Evolutionary conservation across 2,888 invertebrate species (phyloP), one percentile per base, ranked within the genome.

Genomic region (Pyrocoelia pectoralis): DNA sequence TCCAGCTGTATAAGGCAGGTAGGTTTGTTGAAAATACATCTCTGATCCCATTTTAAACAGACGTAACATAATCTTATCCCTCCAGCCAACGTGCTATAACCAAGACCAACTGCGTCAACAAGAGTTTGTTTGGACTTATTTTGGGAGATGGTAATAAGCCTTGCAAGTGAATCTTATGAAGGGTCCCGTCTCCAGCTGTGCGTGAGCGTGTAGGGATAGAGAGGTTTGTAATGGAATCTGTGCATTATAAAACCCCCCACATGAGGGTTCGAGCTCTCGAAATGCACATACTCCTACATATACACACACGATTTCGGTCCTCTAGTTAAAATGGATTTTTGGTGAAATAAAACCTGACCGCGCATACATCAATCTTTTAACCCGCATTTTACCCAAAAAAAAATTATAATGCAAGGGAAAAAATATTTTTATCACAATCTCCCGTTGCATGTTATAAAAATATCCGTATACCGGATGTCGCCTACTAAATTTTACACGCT

Each of bases 51-150:
- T 64, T 64, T 64, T 64, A 64, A 64, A 64, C 60, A 56, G 56
- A 46, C 55, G 19, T 18, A 59, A 64, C 58, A 64, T 60, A 64
- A 64, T 64, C 64, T 64, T 60, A 64, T 60, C 55, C 61, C 61
- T 58, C 38, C 56, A 56, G 50, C 41, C 59, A 56, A 52, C 56
- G 60, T 61, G 46, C 46, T 46, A 62, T 60, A 67, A 69, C 67
- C 69, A 69, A 66, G 70, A 73, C 74, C 75, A 74, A 76, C 77
- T 75, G 75, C 74, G 73, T 75, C 76, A 76, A 76, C 76, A 77
- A 46, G 68, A 74, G 74, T 74, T 74, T 74, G 75, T 75, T 75
- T 73, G 71, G 75, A 75, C 73, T 76, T 76, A 76, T 76, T 76
- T 73, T 70, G 63, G 63, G 69, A 70, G 71, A 76, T 74, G 73